A percentile compares a stretch with the other conserved stretches of the same genome.
phyloP scores from a whole-genome alignment of 2,113 vertebrate species.

The Plestiodon gilberti region DNA sequence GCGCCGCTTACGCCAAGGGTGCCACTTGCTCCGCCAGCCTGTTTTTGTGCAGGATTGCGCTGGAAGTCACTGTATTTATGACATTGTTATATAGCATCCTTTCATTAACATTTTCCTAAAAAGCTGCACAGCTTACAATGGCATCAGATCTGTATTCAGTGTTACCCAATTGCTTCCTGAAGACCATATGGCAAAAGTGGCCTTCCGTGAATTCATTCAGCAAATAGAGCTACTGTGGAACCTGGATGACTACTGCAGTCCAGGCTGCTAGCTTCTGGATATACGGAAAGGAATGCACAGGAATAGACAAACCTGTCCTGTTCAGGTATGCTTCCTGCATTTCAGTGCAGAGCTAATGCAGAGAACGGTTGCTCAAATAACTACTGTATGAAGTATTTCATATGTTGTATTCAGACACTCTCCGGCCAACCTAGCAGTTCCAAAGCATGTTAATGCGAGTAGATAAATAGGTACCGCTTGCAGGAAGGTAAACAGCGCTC shows the following conservation, averaged over 20 bases:
- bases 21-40: no score
- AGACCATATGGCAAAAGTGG: neutral
- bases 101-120: neutral
- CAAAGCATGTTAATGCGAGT: no score
- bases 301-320: neutral
- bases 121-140: neutral
- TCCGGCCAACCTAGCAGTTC: no score
- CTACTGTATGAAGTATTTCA: no score
- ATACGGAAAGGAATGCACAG: neutral
- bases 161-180: neutral
- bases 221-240: neutral
- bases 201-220: neutral
- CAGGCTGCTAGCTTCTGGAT: neutral
- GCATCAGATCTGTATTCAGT: neutral
- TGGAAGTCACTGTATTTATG: no score
- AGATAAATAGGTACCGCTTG: no score
- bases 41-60: no score
- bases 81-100: neutral
- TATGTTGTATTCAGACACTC: no score
- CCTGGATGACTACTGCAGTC: neutral
- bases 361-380: neutral
- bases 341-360: neutral
- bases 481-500: no score
- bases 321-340: neutral
- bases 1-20: no score